Conservation (phyloP, 2,113 vertebrate genomes). For the Neoarius graeffei region DNA sequence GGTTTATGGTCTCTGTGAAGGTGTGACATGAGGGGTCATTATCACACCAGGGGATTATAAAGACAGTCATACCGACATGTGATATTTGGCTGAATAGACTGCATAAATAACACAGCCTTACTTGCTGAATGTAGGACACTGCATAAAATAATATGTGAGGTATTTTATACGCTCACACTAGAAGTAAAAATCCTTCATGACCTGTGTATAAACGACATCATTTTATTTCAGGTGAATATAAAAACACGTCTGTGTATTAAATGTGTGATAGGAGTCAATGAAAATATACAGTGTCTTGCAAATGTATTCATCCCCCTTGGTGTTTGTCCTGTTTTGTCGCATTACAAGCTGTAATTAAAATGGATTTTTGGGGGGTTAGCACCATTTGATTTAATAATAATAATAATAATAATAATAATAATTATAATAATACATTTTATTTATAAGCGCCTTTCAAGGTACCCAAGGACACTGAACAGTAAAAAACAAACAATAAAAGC, state of each 20-base stretch:
- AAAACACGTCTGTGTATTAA: neutral
- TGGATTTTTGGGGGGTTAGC: too few relatives aligned
- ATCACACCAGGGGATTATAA: neutral
- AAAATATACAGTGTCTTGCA: neutral
- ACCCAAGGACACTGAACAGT: too few relatives aligned
- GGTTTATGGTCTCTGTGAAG: neutral
- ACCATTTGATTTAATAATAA: too few relatives aligned
- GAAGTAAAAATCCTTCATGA: neutral
- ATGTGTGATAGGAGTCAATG: neutral
- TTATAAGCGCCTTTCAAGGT: too few relatives aligned
- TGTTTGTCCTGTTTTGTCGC: too few relatives aligned
- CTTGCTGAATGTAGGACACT: neutral
- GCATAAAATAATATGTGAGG: neutral
- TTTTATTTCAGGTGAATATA: neutral
- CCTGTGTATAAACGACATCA: neutral
- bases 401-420: too few relatives aligned
- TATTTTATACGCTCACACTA: neutral
- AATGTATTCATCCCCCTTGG: too few relatives aligned
- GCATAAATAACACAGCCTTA: neutral
- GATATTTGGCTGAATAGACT: neutral
- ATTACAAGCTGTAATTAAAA: too few relatives aligned
- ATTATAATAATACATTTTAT: too few relatives aligned
- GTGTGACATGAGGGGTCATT: neutral
- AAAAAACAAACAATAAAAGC: too few relatives aligned
- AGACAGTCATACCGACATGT: neutral